Evolutionary conservation across 2,113 vertebrate species (phyloP).

Genomic region (Pteropus alecto): DNA sequence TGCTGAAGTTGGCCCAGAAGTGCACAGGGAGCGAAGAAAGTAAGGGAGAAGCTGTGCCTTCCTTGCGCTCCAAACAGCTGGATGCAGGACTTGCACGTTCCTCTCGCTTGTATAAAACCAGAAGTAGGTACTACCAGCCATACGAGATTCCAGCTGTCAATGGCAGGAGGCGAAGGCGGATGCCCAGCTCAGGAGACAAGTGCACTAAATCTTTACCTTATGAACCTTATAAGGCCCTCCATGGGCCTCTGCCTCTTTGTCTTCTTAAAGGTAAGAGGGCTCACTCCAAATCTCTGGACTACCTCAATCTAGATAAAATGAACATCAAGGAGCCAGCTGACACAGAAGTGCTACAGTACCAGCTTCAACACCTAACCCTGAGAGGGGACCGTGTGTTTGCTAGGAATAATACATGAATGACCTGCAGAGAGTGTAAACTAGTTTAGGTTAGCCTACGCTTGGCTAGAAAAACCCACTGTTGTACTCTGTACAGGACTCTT

Average conservation of each 20-base stretch:
- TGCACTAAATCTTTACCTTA: slow-evolving; percentile 87
- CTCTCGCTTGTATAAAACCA: slow-evolving; percentile 90
- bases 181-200: slow-evolving; percentile 97
- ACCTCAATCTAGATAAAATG: slow-evolving; percentile 99
- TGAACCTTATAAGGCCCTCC: slow-evolving; percentile 87
- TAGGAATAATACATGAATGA: slow-evolving; percentile 91
- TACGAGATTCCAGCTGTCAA: slow-evolving; percentile 94
- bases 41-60: slow-evolving; percentile 81
- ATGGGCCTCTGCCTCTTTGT: slow-evolving; percentile 91
- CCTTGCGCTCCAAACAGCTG: slow-evolving; percentile 84
- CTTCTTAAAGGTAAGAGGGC: slow-evolving; percentile 93
- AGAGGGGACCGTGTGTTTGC: slow-evolving; percentile 92
- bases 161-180: slow-evolving; percentile 89
- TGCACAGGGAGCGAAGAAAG: slow-evolving; percentile 86
- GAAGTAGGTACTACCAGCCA: slow-evolving; percentile 94
- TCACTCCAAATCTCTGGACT: slow-evolving; percentile 97
- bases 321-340: slow-evolving; percentile 93
- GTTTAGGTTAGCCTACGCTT: slow-evolving; percentile 52
- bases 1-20: slow-evolving; percentile 93
- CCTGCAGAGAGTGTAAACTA: not conserved
- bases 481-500: slow-evolving; percentile 71
- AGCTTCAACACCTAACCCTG: slow-evolving; percentile 95
- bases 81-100: slow-evolving; percentile 88
- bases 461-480: slow-evolving; percentile 74
- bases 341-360: slow-evolving; percentile 95